Conservation (phyloP, 2,888 invertebrate genomes). For the Trissolcus japonicus region DNA sequence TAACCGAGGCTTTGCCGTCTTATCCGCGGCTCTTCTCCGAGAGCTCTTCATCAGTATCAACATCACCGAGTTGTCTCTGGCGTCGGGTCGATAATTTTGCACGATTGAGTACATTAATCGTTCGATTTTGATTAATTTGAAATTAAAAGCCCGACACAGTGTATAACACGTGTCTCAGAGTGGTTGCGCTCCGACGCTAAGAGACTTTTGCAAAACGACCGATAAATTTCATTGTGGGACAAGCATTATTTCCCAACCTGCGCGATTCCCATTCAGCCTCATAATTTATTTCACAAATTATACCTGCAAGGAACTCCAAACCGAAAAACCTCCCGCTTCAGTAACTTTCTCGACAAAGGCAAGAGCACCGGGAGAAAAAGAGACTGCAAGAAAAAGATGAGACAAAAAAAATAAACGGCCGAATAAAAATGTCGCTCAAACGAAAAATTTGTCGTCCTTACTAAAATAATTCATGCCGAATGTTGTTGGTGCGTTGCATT, state of each 20-base stretch:
- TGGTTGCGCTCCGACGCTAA: slow-evolving; percentile 8
- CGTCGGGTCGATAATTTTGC: too few species aligned
- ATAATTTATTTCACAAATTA: slow-evolving; percentile 54
- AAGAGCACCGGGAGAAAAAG: neutral
- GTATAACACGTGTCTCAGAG: slow-evolving; percentile 24
- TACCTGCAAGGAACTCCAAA: slow-evolving; percentile 38
- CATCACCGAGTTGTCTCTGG: neutral
- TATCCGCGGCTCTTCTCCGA: slow-evolving; percentile 16
- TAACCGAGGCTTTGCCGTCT: slow-evolving; percentile 31
- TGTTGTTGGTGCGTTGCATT: slow-evolving; percentile 23
- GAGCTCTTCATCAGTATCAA: slow-evolving; percentile 16
- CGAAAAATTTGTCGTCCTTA: slow-evolving; percentile 29
- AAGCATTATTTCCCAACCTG: slow-evolving; percentile 43
- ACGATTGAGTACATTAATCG: neutral
- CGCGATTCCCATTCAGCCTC: slow-evolving; percentile 41
- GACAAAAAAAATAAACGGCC: slow-evolving; percentile 2
- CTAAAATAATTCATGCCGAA: slow-evolving; percentile 15
- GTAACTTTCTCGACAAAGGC: slow-evolving; percentile 47
- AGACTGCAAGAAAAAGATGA: slow-evolving; percentile 5
- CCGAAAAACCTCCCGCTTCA: slow-evolving; percentile 43
- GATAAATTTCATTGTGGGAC: slow-evolving; percentile 44
- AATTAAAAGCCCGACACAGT: slow-evolving; percentile 29
- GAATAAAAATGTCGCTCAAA: slow-evolving; percentile 23
- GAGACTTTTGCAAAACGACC: slow-evolving; percentile 25
- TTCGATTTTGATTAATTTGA: slow-evolving; percentile 16